Percentiles rank a stretch among this genome's conserved stretches.
Evolutionary conservation across 2,113 vertebrate genomes (phyloP).

Genomic region (Bubalus kerabau): DNA sequence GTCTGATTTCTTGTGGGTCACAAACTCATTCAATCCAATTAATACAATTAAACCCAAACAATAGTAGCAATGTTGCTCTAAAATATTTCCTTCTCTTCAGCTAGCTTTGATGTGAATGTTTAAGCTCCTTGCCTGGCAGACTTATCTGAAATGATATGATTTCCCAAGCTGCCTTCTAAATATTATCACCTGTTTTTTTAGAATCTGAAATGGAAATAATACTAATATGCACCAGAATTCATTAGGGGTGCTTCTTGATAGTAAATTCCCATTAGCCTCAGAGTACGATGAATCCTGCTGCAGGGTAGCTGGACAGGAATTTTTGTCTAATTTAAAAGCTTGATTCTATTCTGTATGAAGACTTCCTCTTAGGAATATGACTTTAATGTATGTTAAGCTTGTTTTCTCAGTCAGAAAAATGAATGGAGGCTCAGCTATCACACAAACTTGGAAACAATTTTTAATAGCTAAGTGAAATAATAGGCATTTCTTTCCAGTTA

Average conservation of each 20-base stretch:
- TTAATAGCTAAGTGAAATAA: slow-evolving; percentile 44
- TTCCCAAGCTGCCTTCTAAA: not conserved
- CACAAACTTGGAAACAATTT: slow-evolving; percentile 31
- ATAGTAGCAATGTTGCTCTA: not conserved
- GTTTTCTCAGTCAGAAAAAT: slow-evolving; percentile 51
- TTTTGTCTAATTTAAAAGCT: not conserved
- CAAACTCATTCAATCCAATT: slow-evolving; percentile 52
- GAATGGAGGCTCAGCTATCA: slow-evolving; percentile 29
- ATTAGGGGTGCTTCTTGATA: not conserved
- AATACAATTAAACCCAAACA: slow-evolving; percentile 52
- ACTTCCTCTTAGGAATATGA: not conserved
- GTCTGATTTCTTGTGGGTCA: slow-evolving; percentile 49
- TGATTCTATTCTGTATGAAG: slow-evolving; percentile 42
- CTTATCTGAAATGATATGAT: slow-evolving; percentile 19
- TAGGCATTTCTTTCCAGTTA: slow-evolving; percentile 29
- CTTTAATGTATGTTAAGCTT: slow-evolving; percentile 28
- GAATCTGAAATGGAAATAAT: slow-evolving; percentile 2
- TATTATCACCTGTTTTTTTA: slow-evolving; percentile 14
- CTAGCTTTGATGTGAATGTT: slow-evolving; percentile 26
- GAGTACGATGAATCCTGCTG: not conserved
- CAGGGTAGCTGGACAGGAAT: slow-evolving; percentile 11
- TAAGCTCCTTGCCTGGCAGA: not conserved
- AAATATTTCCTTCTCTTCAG: slow-evolving; percentile 6
- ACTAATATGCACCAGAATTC: not conserved
- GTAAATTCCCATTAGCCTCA: slow-evolving; percentile 26